phyloP scores from a whole-genome alignment of 2,888 invertebrate species.

The Himalopsyche kuldschensis region DNA sequence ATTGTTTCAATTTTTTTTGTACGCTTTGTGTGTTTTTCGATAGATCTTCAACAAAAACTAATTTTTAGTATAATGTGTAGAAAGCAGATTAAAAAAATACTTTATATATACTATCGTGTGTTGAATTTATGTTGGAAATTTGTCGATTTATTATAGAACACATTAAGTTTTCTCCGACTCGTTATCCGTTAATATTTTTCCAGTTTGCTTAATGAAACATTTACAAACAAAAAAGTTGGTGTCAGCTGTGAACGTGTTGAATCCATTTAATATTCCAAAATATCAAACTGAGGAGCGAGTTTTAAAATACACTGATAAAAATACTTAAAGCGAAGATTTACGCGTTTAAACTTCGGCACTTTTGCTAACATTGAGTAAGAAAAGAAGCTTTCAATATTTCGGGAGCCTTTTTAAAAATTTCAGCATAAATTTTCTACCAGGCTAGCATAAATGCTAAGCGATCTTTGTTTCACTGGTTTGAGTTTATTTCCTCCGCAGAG shows the following conservation, averaged over 20 bases:
- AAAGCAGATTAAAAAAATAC: no score
- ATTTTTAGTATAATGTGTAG: no score
- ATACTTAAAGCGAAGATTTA: not conserved
- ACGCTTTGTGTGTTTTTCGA: no score
- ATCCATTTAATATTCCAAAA: not conserved
- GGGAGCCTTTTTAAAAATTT: conserved; percentile 13
- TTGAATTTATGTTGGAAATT: no score
- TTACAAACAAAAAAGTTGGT: no score
- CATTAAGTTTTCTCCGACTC: no score
- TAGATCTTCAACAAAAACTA: no score
- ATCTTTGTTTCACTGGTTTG: conserved; percentile 25
- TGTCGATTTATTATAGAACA: no score
- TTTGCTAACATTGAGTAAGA: not conserved
- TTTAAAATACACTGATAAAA: not conserved
- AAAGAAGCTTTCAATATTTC: conserved; percentile 11
- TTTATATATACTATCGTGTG: no score
- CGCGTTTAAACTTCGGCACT: not conserved
- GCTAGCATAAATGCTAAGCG: conserved; percentile 35
- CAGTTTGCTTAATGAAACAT: no score
- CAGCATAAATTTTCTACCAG: conserved; percentile 28
- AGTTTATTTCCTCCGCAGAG: conserved; percentile 10
- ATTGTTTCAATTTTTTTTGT: no score
- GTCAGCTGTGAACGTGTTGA: not conserved
- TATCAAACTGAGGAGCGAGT: not conserved
- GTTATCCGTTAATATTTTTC: no score